These are phyloP conservation scores for Butorides virescens DNA, from an alignment of 2,113 vertebrate species.

Conservation along the genomic window DNA sequence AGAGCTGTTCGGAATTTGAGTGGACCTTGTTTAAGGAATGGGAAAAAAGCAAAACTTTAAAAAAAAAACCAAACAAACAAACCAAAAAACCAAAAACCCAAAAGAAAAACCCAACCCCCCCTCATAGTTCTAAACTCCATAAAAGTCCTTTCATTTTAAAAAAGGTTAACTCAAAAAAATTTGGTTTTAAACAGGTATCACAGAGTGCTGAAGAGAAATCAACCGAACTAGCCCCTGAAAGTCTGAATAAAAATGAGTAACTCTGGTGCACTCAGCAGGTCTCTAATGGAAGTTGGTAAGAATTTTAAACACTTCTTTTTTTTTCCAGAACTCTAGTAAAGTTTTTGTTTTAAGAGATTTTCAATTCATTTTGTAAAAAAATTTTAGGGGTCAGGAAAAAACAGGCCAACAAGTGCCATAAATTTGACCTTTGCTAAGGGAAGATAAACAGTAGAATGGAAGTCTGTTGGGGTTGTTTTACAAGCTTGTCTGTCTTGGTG, in stretches of 20 bases:
- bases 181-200: background rate
- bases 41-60: background rate
- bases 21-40: background rate
- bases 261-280: constrained; percentile 53
- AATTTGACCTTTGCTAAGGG: background rate
- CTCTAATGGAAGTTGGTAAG: background rate
- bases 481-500: background rate
- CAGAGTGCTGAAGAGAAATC: background rate
- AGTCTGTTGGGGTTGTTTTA: background rate
- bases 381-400: background rate
- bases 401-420: no score
- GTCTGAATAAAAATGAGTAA: constrained; percentile 18
- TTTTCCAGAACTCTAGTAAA: background rate
- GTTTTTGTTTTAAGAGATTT: background rate
- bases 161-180: background rate
- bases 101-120: background rate
- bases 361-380: background rate
- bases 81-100: no score
- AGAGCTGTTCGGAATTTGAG: background rate
- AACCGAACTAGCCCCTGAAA: background rate
- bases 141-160: background rate
- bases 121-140: background rate
- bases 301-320: background rate
- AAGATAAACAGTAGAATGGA: background rate
- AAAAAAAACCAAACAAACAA: background rate